Evolutionary conservation across 2,113 vertebrate species (phyloP), one percentile per base, ranked within the genome.

Genomic region (Aplodontia rufa): DNA sequence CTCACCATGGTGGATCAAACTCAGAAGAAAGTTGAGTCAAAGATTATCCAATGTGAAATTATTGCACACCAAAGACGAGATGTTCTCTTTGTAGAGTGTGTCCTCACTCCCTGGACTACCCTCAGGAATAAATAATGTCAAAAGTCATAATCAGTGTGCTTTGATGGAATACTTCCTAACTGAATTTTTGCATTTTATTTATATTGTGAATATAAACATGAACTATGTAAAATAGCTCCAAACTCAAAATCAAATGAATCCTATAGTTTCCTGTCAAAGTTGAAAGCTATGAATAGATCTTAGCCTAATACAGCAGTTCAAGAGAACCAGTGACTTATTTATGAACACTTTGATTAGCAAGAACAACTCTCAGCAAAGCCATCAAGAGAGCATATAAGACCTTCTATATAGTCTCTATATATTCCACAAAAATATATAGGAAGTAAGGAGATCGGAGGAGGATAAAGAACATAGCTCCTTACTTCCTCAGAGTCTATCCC

Each of bases 211-310:
- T 90, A 24, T 58, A 84, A 90, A 76, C 55, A 28, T 79, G 53
- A 95, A 49, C 71, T 60, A 81, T 32, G 92, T 87, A 83, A 96
- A 87, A 87, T 76, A 81, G 22, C 10, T 95, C 28, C 26, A 92
- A 89, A 72, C 11, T 95, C 42, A 80, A 51, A 47, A 86, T 86
- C 49, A 88, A 69, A 91, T 60, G 53, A 94, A 42, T 62, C n/a
- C 66, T 62, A 35, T 62, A 74, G 81, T 76, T 76, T 76, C 9
- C 42, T 81, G 6, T 76, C 60, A 91, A 89, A 26, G 11, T 75
- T 75, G 89, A 74, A 91, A 82, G 22, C 16, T 53, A 22, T 68
- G 37, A 68, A 26, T 78, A 74, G 62, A 72, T 66, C 94, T 28
- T 80, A 40, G n/a, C 20, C 55, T 74, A 64, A 28, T 68, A 62